These are phyloP conservation scores for Fistularia commersonii DNA, from an alignment of 2,797 vertebrate genomes.

Conservation along the genomic window DNA sequence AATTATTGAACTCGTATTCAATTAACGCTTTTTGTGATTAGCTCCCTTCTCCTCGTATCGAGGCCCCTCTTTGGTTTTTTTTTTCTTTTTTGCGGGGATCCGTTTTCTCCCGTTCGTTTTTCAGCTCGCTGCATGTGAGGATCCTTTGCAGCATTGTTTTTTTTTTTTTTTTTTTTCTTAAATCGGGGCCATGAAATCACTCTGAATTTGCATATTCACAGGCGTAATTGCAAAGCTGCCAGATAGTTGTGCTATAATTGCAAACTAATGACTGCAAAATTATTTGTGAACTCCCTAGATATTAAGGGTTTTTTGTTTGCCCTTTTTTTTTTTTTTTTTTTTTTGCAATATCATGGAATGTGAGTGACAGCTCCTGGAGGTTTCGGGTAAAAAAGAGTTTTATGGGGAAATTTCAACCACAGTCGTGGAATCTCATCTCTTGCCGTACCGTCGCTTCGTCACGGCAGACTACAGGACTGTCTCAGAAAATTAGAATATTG, in stretches of 20 bases:
- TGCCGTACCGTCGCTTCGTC: too few species aligned
- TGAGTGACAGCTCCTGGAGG: slow-evolving; percentile 39
- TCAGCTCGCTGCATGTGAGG: too few species aligned
- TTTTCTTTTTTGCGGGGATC: slow-evolving; percentile 5
- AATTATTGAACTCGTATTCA: slow-evolving; percentile 96
- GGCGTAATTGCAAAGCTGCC: slow-evolving; percentile 69
- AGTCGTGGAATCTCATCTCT: too few species aligned
- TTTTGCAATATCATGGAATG: too few species aligned
- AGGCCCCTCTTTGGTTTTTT: slow-evolving; percentile 48
- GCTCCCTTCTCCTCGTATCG: slow-evolving; percentile 79
- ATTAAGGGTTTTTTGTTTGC: slow-evolving; percentile 29
- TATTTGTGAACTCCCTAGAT: slow-evolving; percentile 51
- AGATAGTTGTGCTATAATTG: slow-evolving; percentile 69
- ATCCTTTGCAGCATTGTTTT: slow-evolving; percentile 53
- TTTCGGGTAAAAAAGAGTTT: slow-evolving; percentile 18
- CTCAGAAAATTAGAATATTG: too few species aligned
- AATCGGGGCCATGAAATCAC: slow-evolving; percentile 70
- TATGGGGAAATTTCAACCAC: slow-evolving; percentile 22
- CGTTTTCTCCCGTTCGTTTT: too few species aligned
- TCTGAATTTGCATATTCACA: slow-evolving; percentile 68
- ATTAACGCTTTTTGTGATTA: slow-evolving; percentile 97
- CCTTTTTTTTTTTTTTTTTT: slow-evolving; percentile 11
- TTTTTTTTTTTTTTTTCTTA: slow-evolving; percentile 47
- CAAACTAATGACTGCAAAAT: slow-evolving; percentile 69
- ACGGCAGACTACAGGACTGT: too few species aligned